These are phyloP conservation scores for Neodiprion lecontei DNA, from an alignment of 1,140 invertebrate genomes.

Conservation along the genomic window DNA sequence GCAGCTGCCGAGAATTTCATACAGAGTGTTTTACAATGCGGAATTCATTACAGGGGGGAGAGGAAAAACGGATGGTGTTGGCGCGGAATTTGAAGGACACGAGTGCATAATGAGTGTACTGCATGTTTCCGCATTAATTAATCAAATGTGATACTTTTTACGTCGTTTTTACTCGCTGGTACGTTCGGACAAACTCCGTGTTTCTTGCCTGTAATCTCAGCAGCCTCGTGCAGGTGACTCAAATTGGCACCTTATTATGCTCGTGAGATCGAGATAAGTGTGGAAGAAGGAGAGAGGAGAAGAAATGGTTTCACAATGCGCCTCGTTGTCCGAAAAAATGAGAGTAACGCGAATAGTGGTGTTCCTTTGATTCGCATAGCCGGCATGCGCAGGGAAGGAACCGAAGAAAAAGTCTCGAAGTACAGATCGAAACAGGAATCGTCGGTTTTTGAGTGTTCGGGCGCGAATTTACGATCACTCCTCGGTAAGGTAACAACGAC, in stretches of 20 bases:
- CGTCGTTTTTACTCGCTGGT: too few species aligned
- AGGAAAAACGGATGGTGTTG: too few species aligned
- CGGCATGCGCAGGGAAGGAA: not conserved
- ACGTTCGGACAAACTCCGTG: not conserved
- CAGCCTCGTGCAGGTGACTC: not conserved
- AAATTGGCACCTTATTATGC: not conserved
- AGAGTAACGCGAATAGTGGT: not conserved
- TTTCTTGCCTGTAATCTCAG: not conserved
- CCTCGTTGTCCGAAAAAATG: not conserved
- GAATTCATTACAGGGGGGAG: too few species aligned
- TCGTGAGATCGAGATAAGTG: not conserved
- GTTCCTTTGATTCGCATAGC: not conserved
- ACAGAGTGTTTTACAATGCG: too few species aligned
- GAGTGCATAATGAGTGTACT: too few species aligned
- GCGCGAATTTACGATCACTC: slow-evolving; percentile 6
- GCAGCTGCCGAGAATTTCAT: too few species aligned
- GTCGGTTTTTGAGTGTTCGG: not conserved
- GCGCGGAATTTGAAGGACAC: too few species aligned
- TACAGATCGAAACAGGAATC: not conserved
- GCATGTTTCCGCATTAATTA: too few species aligned
- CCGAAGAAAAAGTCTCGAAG: not conserved
- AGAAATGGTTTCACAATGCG: not conserved
- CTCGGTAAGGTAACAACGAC: too few species aligned
- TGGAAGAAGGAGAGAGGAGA: not conserved
- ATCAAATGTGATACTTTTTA: too few species aligned